phyloP scores from a whole-genome alignment of 2,797 vertebrate species.

The Sebastolobus alascanus region DNA sequence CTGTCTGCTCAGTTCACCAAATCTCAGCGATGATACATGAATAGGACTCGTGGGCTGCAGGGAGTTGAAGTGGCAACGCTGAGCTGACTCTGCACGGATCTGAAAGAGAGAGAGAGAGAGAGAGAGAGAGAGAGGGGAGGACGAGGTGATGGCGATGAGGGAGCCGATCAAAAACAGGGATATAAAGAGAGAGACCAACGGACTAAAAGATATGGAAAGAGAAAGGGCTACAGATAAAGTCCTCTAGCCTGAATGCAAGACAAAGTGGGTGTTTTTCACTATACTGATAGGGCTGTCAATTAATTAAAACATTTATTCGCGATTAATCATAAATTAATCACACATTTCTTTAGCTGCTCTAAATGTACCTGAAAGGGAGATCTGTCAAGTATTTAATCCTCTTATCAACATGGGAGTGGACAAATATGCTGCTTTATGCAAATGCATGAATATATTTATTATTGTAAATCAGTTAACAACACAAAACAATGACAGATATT shows the following conservation, averaged over 20 bases:
- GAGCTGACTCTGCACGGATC: neutral
- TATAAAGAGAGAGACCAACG: neutral
- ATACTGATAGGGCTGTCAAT: neutral
- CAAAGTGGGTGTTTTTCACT: neutral
- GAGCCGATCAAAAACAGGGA: neutral
- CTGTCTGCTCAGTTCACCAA: conserved; percentile 19
- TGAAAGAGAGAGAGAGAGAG: neutral
- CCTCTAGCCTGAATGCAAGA: too few relatives aligned
- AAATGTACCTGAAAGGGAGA: too few relatives aligned
- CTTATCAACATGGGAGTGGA: too few relatives aligned
- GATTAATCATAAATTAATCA: too few relatives aligned
- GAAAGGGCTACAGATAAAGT: neutral
- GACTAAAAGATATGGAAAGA: neutral
- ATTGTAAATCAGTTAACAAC: too few relatives aligned
- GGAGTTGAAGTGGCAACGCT: conserved; percentile 7
- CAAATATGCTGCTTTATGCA: too few relatives aligned
- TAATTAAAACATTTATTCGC: too few relatives aligned
- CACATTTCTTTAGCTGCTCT: too few relatives aligned
- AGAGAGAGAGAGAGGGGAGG: neutral
- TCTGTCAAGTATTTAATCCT: too few relatives aligned
- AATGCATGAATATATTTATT: too few relatives aligned
- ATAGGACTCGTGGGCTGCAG: neutral
- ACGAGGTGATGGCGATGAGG: neutral
- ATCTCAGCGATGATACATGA: conserved; percentile 18
- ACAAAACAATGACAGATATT: too few relatives aligned